phyloP scores from a whole-genome alignment of 2,797 vertebrate species.

The Acanthis flammea region DNA sequence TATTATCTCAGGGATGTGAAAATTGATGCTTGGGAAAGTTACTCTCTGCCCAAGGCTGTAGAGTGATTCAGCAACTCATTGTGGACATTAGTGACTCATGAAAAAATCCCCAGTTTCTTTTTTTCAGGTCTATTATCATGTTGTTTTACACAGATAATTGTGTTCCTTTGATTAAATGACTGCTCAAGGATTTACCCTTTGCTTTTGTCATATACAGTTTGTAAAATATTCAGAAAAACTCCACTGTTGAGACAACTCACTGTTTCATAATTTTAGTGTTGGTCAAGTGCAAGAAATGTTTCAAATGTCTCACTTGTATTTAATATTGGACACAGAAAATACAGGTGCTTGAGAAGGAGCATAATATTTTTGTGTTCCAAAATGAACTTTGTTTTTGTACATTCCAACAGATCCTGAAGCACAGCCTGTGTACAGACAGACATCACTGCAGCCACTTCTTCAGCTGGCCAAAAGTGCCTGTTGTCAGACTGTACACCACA shows the following conservation, averaged over 20 bases:
- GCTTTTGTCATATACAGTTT: neutral
- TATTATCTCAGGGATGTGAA: neutral
- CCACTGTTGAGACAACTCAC: neutral
- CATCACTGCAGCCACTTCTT: neutral
- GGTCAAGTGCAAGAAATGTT: neutral
- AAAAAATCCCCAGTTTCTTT: neutral
- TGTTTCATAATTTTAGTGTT: neutral
- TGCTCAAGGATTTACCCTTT: neutral
- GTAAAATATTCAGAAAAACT: neutral
- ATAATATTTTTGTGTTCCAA: neutral
- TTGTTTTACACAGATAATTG: neutral
- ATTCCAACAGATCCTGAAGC: neutral
- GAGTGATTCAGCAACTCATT: neutral
- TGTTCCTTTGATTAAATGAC: neutral
- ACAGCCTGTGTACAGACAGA: neutral
- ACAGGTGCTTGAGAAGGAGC: neutral
- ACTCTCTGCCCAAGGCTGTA: neutral
- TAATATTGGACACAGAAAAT: neutral
- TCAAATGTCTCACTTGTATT: neutral
- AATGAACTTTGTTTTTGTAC: neutral
- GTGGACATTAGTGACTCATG: neutral
- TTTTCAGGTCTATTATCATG: neutral
- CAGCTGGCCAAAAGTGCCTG: neutral
- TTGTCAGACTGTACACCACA: neutral
- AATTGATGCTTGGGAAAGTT: neutral